Evolutionary conservation across 2,797 vertebrate species (phyloP), one percentile per base, ranked within the genome.

Genomic region (Gouania willdenowi): DNA sequence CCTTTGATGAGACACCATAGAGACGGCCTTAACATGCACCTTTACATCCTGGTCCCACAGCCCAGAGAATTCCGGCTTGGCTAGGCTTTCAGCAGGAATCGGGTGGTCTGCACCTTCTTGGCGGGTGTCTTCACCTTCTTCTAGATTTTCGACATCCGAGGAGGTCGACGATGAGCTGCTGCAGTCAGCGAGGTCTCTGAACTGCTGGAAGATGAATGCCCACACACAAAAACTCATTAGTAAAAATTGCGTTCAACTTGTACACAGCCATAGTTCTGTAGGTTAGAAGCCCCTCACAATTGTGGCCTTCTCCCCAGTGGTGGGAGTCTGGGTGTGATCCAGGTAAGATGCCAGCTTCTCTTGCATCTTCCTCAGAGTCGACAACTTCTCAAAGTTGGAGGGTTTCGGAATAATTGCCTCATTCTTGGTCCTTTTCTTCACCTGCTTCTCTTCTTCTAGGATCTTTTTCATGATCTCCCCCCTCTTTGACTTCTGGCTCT

Each of bases 41-140:
- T 72, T 75, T 29, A 29, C 50, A 5, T 82, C 67, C 5, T 67
- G 74, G 22, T 68, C 60, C 94, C 92, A 94, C 9, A 94, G 88
- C 11, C 93, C 94, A 0, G 70, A 70, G 64, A 97, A 91, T 66
- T 95, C 93, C 0, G 93, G 93, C 62, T 90, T 74, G 4, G 71
- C 67, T 13, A 95, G 65, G 3, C 41, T 83, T 41, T 88, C 61
- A 0, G 22, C 2, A 0, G 37, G 9, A 10, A 51, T 74, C 47
- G 9, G 37, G 35, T 22, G 26, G 30, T 45, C 51, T 46, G 18
- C 39, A 21, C 30, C 59, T 37, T 43, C 51, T 3, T 26, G 26
- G 14, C 7, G 4, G 8, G 11, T 15, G 16, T 59, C 41, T 16
- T 60, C 62, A 32, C 3, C 19, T 17, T 58, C 34, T 26, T 60